A percentile compares a stretch with the other conserved stretches of the same genome.
Conservation (phyloP, 2,113 vertebrate species). For the Caranx ignobilis region DNA sequence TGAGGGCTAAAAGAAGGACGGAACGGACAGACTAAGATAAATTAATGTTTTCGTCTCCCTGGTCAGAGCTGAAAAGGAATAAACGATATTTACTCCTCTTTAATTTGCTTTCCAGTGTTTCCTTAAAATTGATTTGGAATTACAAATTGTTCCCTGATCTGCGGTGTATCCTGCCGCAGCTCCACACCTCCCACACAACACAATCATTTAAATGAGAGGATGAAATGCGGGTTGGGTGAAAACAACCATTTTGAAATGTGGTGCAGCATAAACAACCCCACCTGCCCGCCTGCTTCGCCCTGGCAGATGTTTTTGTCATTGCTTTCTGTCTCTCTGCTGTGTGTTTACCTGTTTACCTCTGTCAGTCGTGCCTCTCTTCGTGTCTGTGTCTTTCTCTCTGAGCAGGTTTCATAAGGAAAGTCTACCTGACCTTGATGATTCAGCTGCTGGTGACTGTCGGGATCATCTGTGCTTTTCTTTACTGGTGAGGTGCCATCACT, state of each 20-base stretch:
- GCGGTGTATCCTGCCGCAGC: conserved; percentile 26
- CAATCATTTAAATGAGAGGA: conserved; percentile 45
- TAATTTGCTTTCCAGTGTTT: conserved; percentile 49
- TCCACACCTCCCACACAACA: conserved; percentile 32
- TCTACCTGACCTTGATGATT: conserved; percentile 85
- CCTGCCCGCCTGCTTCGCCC: conserved; percentile 15
- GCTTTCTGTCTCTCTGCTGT: background rate
- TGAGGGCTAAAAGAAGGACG: conserved; percentile 32
- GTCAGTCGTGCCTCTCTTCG: background rate
- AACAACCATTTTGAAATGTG: conserved; percentile 26
- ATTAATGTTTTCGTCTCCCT: conserved; percentile 12
- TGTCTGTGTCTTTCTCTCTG: conserved; percentile 30
- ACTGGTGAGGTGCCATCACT: conserved; percentile 83
- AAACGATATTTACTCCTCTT: conserved; percentile 29
- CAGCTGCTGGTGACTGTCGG: conserved; percentile 84
- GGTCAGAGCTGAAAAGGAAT: background rate
- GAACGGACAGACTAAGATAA: background rate
- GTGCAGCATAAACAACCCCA: conserved; percentile 28
- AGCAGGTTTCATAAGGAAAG: conserved; percentile 87
- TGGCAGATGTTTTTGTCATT: conserved; percentile 17
- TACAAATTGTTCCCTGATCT: conserved; percentile 45
- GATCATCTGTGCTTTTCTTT: conserved; percentile 86
- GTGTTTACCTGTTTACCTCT: background rate
- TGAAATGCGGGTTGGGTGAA: conserved; percentile 43
- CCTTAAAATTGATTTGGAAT: conserved; percentile 61